These are phyloP conservation scores for Phalacrocorax pelagicus DNA, from an alignment of 2,113 vertebrate species.

Conservation along the genomic window DNA sequence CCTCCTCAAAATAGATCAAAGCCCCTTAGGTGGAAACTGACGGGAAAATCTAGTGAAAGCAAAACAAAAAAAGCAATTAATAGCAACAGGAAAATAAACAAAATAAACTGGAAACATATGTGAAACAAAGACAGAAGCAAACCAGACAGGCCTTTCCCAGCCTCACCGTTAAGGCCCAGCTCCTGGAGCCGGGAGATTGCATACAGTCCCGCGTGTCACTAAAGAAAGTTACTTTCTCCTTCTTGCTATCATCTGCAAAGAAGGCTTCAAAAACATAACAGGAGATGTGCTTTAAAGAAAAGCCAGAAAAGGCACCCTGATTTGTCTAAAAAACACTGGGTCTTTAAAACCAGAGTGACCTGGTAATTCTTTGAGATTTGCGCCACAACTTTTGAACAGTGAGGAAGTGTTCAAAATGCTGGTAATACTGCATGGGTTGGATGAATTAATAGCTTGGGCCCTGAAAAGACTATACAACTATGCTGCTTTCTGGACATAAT, in stretches of 20 bases:
- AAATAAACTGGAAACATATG: neutral
- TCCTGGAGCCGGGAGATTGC: neutral
- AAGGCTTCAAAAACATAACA: neutral
- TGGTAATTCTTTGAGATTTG: neutral
- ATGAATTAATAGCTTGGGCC: neutral
- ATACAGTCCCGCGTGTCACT: neutral
- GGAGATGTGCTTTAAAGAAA: neutral
- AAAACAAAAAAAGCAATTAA: neutral
- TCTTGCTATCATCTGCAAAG: neutral
- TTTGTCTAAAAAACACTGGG: neutral
- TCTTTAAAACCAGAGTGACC: neutral
- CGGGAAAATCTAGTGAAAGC: neutral
- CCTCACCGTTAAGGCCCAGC: neutral
- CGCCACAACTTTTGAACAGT: neutral
- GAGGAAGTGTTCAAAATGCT: neutral
- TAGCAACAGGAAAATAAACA: slow-evolving; percentile 14
- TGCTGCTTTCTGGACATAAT: neutral
- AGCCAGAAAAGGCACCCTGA: neutral
- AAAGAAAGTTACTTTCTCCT: neutral
- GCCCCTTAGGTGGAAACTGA: neutral
- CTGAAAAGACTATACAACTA: neutral
- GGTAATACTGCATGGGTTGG: neutral
- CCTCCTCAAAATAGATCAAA: neutral
- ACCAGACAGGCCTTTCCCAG: neutral
- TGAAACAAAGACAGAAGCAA: slow-evolving; percentile 3